A percentile compares a stretch with the other conserved stretches of the same genome.
Evolutionary conservation across 1,140 invertebrate genomes (phyloP).

Genomic region (Periplaneta americana): DNA sequence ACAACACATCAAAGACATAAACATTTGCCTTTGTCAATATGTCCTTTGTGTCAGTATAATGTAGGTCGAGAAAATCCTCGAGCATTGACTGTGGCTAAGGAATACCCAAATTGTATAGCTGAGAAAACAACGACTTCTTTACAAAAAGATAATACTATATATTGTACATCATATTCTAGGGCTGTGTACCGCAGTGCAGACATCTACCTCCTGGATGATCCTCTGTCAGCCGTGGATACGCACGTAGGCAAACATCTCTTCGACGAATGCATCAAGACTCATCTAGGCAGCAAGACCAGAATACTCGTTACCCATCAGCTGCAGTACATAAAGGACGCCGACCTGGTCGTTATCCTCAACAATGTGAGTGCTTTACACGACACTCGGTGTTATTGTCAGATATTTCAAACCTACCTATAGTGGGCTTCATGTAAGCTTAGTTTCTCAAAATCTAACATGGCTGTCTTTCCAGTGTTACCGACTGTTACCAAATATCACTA

Average conservation of each 20-base stretch:
- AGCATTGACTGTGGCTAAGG: background rate
- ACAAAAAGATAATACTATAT: too few relatives aligned
- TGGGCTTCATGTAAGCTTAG: too few relatives aligned
- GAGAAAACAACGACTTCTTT: too few relatives aligned
- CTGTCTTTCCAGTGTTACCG: too few relatives aligned
- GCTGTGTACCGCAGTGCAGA: slow-evolving; percentile 38
- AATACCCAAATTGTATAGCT: too few relatives aligned
- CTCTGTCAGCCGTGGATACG: slow-evolving; percentile 71
- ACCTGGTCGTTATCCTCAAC: slow-evolving; percentile 65
- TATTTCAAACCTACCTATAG: too few relatives aligned
- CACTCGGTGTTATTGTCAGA: too few relatives aligned
- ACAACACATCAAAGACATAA: too few relatives aligned
- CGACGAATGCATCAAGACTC: slow-evolving; percentile 53
- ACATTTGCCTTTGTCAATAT: too few relatives aligned
- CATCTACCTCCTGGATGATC: slow-evolving; percentile 79
- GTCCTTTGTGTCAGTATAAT: too few relatives aligned
- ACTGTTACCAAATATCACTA: too few relatives aligned
- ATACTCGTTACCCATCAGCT: slow-evolving; percentile 82
- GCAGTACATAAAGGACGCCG: slow-evolving; percentile 67
- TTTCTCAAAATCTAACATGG: too few relatives aligned
- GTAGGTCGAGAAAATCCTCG: background rate
- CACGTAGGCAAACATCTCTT: slow-evolving; percentile 68
- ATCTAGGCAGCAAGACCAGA: slow-evolving; percentile 53
- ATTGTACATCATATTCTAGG: slow-evolving; percentile 7
- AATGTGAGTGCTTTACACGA: slow-evolving; percentile 54